phyloP scores from a whole-genome alignment of 1,140 invertebrate species.

The Atta colombica region DNA sequence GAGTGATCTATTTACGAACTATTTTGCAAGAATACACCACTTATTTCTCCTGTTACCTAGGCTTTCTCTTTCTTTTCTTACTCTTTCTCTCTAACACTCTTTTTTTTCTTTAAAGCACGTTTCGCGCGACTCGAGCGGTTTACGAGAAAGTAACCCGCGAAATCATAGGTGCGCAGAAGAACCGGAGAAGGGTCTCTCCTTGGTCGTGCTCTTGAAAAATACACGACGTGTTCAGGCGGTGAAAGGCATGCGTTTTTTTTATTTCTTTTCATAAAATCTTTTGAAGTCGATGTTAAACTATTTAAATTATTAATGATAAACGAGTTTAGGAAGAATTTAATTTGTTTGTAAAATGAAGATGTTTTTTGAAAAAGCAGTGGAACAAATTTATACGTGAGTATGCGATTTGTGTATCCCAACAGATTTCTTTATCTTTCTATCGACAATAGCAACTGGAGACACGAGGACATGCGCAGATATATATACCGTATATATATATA shows the following conservation, averaged over 20 bases:
- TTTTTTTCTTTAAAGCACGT: not conserved
- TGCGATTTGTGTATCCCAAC: not conserved
- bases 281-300: not conserved
- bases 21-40: not conserved
- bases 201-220: not conserved
- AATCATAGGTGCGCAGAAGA: not conserved
- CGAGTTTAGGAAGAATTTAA: not conserved
- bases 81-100: not conserved
- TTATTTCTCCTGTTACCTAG: not conserved
- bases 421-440: not conserved
- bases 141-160: conserved; percentile 28
- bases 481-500: not conserved
- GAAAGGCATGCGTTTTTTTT: not conserved
- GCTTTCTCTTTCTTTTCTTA: not conserved
- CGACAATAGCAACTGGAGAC: not conserved
- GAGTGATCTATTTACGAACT: not conserved
- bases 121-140: not conserved
- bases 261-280: not conserved
- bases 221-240: not conserved
- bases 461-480: not conserved
- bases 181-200: not conserved
- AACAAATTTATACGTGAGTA: not conserved
- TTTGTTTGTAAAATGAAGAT: not conserved
- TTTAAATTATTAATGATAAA: not conserved
- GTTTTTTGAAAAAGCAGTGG: not conserved